phyloP scores from a whole-genome alignment of 2,888 invertebrate species.

The Chydorus sphaericus region DNA sequence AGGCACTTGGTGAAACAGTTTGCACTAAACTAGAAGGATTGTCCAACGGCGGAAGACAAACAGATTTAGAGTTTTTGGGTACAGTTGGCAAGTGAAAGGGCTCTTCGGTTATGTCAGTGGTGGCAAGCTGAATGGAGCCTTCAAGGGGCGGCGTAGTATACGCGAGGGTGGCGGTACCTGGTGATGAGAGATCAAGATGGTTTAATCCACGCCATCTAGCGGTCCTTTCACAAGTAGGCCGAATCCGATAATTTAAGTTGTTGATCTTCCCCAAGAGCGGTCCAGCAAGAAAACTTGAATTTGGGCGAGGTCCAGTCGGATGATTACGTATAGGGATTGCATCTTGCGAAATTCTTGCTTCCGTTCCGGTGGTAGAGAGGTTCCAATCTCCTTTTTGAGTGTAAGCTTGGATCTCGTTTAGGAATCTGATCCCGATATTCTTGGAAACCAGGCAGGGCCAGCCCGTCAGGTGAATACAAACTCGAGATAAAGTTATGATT shows the following conservation, averaged over 20 bases:
- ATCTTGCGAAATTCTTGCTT: background rate
- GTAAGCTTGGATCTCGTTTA: conserved; percentile 18
- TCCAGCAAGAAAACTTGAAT: background rate
- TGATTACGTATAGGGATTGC: no score
- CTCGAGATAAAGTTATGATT: conserved; percentile 8
- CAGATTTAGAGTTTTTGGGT: no score
- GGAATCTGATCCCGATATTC: conserved; percentile 18
- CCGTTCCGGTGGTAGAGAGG: background rate
- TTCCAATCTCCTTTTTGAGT: conserved; percentile 14
- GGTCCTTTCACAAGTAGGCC: conserved; percentile 3
- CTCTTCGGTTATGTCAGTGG: no score
- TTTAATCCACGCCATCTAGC: conserved; percentile 9
- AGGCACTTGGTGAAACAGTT: no score
- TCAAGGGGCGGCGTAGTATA: no score
- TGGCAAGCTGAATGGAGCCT: no score
- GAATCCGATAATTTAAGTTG: conserved; percentile 9
- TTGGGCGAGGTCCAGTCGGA: no score
- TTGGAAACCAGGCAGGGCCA: conserved; percentile 16
- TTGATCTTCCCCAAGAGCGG: background rate
- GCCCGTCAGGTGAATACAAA: conserved; percentile 9
- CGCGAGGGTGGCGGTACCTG: no score
- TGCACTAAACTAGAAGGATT: no score
- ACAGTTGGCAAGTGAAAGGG: no score
- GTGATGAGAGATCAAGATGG: no score
- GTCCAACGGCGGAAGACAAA: no score